Evolutionary conservation across 2,797 vertebrate genomes (phyloP), one percentile per base, ranked within the genome.

Genomic region (Phaenicophaeus curvirostris): DNA sequence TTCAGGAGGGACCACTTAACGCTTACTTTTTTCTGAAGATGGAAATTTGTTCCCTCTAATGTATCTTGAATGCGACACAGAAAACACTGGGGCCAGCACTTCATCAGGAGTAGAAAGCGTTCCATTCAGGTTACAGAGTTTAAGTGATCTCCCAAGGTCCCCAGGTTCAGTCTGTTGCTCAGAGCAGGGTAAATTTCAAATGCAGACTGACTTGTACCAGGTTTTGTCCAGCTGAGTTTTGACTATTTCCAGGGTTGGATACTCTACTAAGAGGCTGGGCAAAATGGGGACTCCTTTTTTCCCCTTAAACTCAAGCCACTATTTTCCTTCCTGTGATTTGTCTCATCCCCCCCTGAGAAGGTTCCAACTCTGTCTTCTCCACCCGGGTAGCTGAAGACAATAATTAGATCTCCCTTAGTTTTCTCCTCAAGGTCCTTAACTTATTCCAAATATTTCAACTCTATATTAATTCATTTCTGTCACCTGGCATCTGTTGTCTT

Each of bases 401-500:
- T 51, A 28, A 19, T 69, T 37, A 27, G 39, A 48, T n/a, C n/a
- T n/a, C n/a, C n/a, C n/a, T n/a, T n/a, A n/a, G n/a, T n/a, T n/a
- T n/a, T 14, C 16, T 50, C n/a, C 28, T 67, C 0, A 0, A 11
- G 10, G 37, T 67, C 65, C 25, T 41, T 55, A 41, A 25, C 11
- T 71, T 55, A 28, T 28, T 77, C 5, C 21, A 57, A 19, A 46
- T 28, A 62, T 41, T 65, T 77, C 16, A 39, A 74, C 57, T 3
- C 24, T 28, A 0, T 20, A 12, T 77, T 4, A 51, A 66, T 48
- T 41, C 2, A 12, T 67, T 63, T 37, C n/a, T 86, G 80, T 59
- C 44, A 31, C 24, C 13, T 27, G 85, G 50, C 25, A 14, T 55
- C 76, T 69, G 27, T 31, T 63, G 24, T 51, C 30, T 13, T 82